Base-by-base conservation (phyloP, 2,888 invertebrate genomes). In the Drosophila parthenogenetica region DNA sequence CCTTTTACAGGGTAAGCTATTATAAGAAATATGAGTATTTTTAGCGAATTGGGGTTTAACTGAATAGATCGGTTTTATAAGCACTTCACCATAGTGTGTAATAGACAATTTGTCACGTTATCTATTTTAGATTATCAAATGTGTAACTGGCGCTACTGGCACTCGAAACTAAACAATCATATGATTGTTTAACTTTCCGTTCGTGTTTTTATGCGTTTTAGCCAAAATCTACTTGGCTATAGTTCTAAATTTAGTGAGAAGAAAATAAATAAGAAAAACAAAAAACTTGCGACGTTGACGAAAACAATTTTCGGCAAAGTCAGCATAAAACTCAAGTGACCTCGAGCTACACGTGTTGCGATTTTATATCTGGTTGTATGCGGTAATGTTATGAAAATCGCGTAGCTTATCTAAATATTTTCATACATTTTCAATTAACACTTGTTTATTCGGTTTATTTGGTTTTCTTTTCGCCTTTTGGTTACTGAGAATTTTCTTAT, bases 401-500 rank as follows among this genome's bases (percentile, higher is more conserved):
- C 29, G 43, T 14, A 67, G 72, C 16, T 46, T 42, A 55, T 55
- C 48, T 67, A 68, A 87, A 60, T 53, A 58, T 64, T 54, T 68
- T 60, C 81, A 69, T 80, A 83, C 74, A 60, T 64, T 70, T 72
- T 69, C 54, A 72, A 89, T 87, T 89, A 89, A 61, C 81, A 89
- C 81, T 65, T 69, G 5, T 5, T 48, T 61, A 35, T 58, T 25
- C 55, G 13, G 35, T 45, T 25, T 43, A 60, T 40, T 19, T 29
- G n/a, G 8, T 69, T 50, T 22, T 25, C 48, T 60, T 35, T 51
- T 22, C 13, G 37, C 25, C 42, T 37, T 13, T 49, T n/a, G 5
- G 29, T 2, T 35, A 22, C 32, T 45, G 32, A 87, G 70, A 65
- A 61, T 13, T 61, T 62, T 55, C 17, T 45, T 22, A 54, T 17